Percentiles rank a stretch among this genome's conserved stretches.
Conservation (phyloP, 2,888 invertebrate species). For the Bursaphelenchus okinawaensis region DNA sequence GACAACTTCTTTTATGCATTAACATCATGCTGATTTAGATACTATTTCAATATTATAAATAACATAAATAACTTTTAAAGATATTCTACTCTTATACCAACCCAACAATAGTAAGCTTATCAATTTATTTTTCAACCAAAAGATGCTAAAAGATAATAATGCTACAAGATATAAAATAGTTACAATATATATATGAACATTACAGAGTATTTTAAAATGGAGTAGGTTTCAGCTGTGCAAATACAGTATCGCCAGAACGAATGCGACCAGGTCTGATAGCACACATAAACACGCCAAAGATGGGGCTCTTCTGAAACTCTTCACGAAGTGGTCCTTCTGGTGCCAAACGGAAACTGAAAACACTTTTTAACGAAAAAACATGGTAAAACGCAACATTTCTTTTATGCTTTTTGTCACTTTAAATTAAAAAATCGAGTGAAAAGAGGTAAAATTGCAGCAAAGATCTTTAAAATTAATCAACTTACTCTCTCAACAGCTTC, state of each 20-base stretch:
- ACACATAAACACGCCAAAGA: constrained; percentile 33
- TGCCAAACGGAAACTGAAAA: constrained; percentile 18
- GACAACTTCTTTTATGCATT: too few species aligned
- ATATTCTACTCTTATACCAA: too few species aligned
- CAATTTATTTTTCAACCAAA: too few species aligned
- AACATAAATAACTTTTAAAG: too few species aligned
- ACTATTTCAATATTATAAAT: too few species aligned
- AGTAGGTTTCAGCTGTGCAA: constrained; percentile 24
- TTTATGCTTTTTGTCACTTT: too few species aligned
- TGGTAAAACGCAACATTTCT: not conserved
- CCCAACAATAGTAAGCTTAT: too few species aligned
- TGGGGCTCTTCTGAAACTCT: constrained; percentile 23
- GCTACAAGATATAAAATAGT: too few species aligned
- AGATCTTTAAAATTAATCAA: not conserved
- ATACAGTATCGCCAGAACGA: constrained; percentile 25
- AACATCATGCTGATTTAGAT: too few species aligned
- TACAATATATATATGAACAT: too few species aligned
- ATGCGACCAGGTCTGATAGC: constrained; percentile 24
- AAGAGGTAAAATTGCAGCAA: not conserved
- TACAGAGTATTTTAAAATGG: constrained; percentile 19
- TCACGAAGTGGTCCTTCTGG: constrained; percentile 19
- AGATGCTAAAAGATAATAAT: too few species aligned
- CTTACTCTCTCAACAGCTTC: constrained; percentile 23
- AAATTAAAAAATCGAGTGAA: too few species aligned
- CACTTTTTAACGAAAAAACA: not conserved